Conservation (phyloP, 2,797 vertebrate genomes). For the Protonibea diacanthus region DNA sequence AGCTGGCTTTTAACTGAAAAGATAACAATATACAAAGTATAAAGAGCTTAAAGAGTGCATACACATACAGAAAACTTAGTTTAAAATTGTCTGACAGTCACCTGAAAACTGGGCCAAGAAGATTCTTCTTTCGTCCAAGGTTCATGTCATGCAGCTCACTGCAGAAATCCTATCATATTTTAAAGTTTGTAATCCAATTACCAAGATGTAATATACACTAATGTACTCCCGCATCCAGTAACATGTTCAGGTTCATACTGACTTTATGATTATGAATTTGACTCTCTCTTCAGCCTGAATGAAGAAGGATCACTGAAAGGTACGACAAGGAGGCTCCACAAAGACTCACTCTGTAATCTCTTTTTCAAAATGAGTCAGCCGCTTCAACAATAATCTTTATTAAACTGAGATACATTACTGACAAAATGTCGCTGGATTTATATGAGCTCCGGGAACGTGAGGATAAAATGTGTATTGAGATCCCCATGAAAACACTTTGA, state of each 20-base stretch:
- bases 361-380: constrained; percentile 37
- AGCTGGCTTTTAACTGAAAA: not conserved
- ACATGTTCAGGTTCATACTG: constrained; percentile 25
- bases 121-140: not conserved
- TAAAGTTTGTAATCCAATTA: constrained; percentile 31
- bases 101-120: not conserved
- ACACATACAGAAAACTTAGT: not conserved
- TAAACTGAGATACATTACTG: constrained; percentile 28
- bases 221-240: constrained; percentile 24
- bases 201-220: constrained; percentile 11
- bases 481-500: not conserved
- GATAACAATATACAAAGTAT: too few relatives aligned
- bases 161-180: not conserved
- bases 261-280: constrained; percentile 56
- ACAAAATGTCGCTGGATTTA: constrained; percentile 23
- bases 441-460: not conserved
- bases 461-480: not conserved
- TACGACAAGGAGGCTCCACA: constrained; percentile 36
- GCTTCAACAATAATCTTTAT: constrained; percentile 40
- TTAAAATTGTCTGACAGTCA: not conserved
- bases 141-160: not conserved
- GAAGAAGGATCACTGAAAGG: constrained; percentile 53
- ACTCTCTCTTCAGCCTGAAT: constrained; percentile 45
- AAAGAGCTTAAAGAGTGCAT: not conserved
- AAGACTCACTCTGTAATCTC: constrained; percentile 37